These are phyloP conservation scores for Sceloporus undulatus DNA, from an alignment of 2,113 vertebrate genomes.

Conservation along the genomic window DNA sequence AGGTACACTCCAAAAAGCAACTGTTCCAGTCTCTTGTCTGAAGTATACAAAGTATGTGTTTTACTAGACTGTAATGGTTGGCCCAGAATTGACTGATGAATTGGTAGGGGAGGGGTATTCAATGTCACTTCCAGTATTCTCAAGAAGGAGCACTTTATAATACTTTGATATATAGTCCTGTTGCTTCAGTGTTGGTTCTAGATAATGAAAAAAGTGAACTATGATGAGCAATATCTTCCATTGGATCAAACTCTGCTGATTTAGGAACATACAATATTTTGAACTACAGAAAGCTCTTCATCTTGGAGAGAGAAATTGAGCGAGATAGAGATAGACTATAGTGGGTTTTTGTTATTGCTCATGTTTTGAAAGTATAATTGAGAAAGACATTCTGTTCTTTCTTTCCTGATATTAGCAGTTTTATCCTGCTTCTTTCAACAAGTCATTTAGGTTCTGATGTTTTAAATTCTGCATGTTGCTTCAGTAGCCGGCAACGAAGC, in stretches of 20 bases:
- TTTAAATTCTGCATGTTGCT: slow-evolving; percentile 37
- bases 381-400: slow-evolving; percentile 11
- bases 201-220: background rate
- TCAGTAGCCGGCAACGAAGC: slow-evolving; percentile 21
- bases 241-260: background rate
- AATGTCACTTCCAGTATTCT: background rate
- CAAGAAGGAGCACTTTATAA: background rate
- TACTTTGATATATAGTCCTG: background rate
- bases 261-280: slow-evolving; percentile 6
- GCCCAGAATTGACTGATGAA: background rate
- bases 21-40: too few relatives aligned
- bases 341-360: background rate
- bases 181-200: background rate
- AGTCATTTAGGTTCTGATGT: slow-evolving; percentile 1
- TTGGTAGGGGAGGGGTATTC: background rate
- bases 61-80: too few relatives aligned
- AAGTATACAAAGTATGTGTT: too few relatives aligned
- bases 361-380: background rate
- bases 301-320: background rate
- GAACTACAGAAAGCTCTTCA: background rate
- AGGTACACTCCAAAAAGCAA: too few relatives aligned
- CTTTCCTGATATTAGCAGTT: background rate
- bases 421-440: background rate
- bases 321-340: background rate
- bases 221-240: background rate